phyloP scores from a whole-genome alignment of 2,888 invertebrate genomes.

The Nemurella pictetii region DNA sequence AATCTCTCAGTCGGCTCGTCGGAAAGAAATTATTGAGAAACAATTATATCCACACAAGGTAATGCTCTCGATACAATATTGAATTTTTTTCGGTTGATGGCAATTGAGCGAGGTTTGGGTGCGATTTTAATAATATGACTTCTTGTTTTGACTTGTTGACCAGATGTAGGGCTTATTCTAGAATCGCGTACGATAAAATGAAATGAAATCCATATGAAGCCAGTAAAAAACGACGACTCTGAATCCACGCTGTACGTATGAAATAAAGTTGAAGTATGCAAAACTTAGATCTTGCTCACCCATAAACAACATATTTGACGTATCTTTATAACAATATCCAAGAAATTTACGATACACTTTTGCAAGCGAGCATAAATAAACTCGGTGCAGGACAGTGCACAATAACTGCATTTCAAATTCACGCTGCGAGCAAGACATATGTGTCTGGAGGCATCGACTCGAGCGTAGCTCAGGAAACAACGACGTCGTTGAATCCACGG shows the following conservation, averaged over 20 bases:
- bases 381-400: not conserved
- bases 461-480: not conserved
- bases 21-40: too few species aligned
- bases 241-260: not conserved
- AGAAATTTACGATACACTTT: not conserved
- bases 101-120: too few species aligned
- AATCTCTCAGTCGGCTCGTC: too few species aligned
- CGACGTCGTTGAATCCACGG: not conserved
- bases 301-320: not conserved
- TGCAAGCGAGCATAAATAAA: not conserved
- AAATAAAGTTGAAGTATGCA: not conserved
- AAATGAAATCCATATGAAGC: too few species aligned
- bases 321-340: not conserved
- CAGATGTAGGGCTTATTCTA: too few species aligned
- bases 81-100: too few species aligned
- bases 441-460: not conserved
- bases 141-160: too few species aligned
- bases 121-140: too few species aligned
- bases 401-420: not conserved
- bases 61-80: too few species aligned
- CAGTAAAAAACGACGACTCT: too few species aligned
- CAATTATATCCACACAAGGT: too few species aligned
- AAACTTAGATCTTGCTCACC: not conserved
- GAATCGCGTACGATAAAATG: not conserved
- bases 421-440: not conserved